Percentiles rank a stretch among this genome's conserved stretches.
These are phyloP conservation scores for Aphrophora alni DNA, from an alignment of 2,888 invertebrate species.

Conservation along the genomic window DNA sequence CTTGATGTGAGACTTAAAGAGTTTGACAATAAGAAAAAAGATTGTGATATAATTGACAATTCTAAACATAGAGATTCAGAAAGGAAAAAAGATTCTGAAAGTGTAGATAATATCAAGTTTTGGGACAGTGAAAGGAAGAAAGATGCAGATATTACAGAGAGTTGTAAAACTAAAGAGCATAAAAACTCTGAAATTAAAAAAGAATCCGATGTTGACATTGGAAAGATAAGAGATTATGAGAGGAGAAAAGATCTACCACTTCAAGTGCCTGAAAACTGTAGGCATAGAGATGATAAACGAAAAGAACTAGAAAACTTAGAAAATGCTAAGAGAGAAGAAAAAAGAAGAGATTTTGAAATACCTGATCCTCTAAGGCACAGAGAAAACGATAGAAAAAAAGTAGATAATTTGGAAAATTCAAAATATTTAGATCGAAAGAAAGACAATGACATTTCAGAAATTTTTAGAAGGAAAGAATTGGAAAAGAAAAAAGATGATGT, in stretches of 20 bases:
- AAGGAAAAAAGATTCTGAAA: conserved; percentile 50
- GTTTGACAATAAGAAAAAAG: conserved; percentile 36
- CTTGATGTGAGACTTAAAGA: conserved; percentile 28
- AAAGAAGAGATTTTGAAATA: conserved; percentile 38
- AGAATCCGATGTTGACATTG: neutral
- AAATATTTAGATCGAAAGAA: conserved; percentile 52
- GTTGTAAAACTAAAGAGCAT: conserved; percentile 46
- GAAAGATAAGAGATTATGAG: conserved; percentile 35
- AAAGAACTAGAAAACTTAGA: conserved; percentile 41
- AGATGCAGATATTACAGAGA: conserved; percentile 41
- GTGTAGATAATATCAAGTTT: conserved; percentile 47
- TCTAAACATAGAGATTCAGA: conserved; percentile 36
- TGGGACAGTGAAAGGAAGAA: conserved; percentile 48
- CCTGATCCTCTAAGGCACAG: conserved; percentile 38
- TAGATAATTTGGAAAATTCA: conserved; percentile 23
- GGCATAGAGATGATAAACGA: conserved; percentile 44
- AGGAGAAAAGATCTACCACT: conserved; percentile 46
- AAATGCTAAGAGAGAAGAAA: conserved; percentile 37
- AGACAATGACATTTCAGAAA: conserved; percentile 53
- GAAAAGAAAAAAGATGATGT: conserved; percentile 49
- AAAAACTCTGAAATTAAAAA: conserved; percentile 53
- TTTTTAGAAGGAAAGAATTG: conserved; percentile 45
- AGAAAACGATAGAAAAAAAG: conserved; percentile 35
- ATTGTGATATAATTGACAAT: conserved; percentile 25
- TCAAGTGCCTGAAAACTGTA: conserved; percentile 10